phyloP scores from a whole-genome alignment of 2,113 vertebrate genomes.

The Himantopus leucocephalus region DNA sequence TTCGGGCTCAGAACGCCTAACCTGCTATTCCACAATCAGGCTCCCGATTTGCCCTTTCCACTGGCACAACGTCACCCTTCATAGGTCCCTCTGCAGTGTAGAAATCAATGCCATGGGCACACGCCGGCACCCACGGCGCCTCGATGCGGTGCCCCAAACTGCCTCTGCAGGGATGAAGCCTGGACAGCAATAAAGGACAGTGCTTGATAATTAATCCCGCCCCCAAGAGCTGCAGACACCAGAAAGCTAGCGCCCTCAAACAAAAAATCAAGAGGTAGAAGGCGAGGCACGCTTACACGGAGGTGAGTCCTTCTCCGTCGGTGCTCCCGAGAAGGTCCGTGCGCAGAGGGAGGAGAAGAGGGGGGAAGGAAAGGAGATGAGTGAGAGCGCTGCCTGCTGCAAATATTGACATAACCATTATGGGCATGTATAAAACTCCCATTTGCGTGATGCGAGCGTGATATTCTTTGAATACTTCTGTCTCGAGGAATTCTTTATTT shows the following conservation, averaged over 20 bases:
- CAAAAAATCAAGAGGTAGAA: fast-evolving
- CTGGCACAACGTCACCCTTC: not conserved
- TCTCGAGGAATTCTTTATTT: slow-evolving; percentile 79
- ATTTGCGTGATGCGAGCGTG: slow-evolving; percentile 52
- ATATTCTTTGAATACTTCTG: slow-evolving; percentile 71
- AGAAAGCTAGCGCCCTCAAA: not conserved
- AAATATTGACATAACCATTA: slow-evolving; percentile 74
- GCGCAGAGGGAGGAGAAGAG: not conserved
- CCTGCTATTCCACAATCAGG: fast-evolving
- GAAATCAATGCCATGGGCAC: fast-evolving
- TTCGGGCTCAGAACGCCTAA: fast-evolving
- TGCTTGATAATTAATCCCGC: not conserved
- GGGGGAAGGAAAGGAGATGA: slow-evolving; percentile 31
- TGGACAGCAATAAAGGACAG: not conserved
- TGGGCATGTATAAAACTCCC: slow-evolving; percentile 68
- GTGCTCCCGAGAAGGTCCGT: not conserved
- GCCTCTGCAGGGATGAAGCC: too few relatives aligned
- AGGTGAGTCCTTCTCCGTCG: not conserved
- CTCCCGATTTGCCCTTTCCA: fast-evolving
- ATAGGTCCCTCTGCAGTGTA: fast-evolving
- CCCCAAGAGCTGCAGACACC: not conserved
- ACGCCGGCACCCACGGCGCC: fast-evolving
- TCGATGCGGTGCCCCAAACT: fast-evolving
- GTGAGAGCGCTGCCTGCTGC: slow-evolving; percentile 44
- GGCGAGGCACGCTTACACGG: fast-evolving